Evolutionary conservation across 1,140 invertebrate genomes (phyloP).

Genomic region (Amyelois transitella): DNA sequence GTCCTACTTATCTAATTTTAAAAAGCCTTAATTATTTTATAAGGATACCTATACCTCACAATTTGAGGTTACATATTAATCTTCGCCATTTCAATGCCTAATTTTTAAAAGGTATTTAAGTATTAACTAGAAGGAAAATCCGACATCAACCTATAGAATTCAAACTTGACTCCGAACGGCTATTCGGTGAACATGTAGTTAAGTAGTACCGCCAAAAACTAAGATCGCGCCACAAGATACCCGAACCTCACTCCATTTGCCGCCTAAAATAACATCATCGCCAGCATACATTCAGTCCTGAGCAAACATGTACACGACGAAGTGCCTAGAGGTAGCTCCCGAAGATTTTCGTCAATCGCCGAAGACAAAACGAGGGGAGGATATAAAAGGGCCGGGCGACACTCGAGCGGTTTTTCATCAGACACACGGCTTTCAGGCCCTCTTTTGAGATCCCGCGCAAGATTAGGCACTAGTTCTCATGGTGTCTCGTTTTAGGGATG

Average conservation of each 20-base stretch:
- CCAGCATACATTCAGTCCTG: slow-evolving; percentile 14
- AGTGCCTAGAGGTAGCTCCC: slow-evolving; percentile 20
- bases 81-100: too few species aligned
- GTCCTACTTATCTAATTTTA: too few species aligned
- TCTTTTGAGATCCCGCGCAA: slow-evolving; percentile 68
- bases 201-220: too few species aligned
- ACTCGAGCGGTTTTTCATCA: slow-evolving; percentile 65
- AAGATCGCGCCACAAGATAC: not conserved
- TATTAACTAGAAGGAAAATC: too few species aligned
- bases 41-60: too few species aligned
- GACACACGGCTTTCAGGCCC: slow-evolving; percentile 53
- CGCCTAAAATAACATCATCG: not conserved
- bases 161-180: too few species aligned
- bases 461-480: slow-evolving; percentile 69
- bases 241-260: not conserved
- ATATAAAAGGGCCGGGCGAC: slow-evolving; percentile 62
- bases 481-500: slow-evolving; percentile 34
- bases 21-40: too few species aligned
- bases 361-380: slow-evolving; percentile 59
- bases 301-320: slow-evolving; percentile 25
- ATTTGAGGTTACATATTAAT: too few species aligned
- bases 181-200: too few species aligned
- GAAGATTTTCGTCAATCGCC: slow-evolving; percentile 69
- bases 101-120: too few species aligned
- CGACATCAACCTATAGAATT: too few species aligned